phyloP scores from a whole-genome alignment of 2,113 vertebrate genomes.

The Raja brachyura region DNA sequence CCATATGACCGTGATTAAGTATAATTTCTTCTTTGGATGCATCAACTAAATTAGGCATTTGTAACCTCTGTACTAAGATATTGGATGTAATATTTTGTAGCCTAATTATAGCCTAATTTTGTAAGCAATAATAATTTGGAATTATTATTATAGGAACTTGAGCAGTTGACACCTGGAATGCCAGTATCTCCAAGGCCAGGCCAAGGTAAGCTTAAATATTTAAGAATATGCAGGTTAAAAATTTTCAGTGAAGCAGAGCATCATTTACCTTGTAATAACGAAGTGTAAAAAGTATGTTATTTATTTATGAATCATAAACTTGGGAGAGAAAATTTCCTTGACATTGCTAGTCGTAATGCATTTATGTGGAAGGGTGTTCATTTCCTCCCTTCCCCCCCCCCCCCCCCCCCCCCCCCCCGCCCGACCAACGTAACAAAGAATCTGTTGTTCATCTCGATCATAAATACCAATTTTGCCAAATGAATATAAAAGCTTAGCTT shows the following conservation, averaged over 20 bases:
- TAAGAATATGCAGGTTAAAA: slow-evolving; percentile 53
- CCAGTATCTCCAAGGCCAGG: slow-evolving; percentile 76
- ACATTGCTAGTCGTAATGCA: neutral
- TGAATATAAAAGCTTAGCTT: neutral
- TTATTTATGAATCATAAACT: neutral
- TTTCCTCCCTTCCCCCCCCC: no score
- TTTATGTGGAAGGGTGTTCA: no score
- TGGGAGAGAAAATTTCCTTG: neutral
- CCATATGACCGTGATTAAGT: neutral
- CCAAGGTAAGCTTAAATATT: slow-evolving; percentile 75
- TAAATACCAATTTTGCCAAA: neutral
- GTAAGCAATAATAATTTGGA: neutral
- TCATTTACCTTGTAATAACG: neutral
- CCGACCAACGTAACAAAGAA: neutral
- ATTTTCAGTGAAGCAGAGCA: slow-evolving; percentile 47
- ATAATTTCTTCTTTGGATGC: neutral
- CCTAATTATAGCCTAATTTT: neutral
- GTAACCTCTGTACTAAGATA: neutral
- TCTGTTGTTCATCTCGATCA: neutral
- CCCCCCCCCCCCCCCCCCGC: no score
- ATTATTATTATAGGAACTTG: slow-evolving; percentile 65
- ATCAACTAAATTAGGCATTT: neutral
- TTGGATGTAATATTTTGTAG: neutral
- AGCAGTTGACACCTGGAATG: slow-evolving; percentile 63
- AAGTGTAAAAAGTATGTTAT: neutral